A percentile compares a stretch with the other conserved stretches of the same genome.
These are phyloP conservation scores for Synanthedon andrenaeformis DNA, from an alignment of 2,888 invertebrate genomes.

Conservation along the genomic window DNA sequence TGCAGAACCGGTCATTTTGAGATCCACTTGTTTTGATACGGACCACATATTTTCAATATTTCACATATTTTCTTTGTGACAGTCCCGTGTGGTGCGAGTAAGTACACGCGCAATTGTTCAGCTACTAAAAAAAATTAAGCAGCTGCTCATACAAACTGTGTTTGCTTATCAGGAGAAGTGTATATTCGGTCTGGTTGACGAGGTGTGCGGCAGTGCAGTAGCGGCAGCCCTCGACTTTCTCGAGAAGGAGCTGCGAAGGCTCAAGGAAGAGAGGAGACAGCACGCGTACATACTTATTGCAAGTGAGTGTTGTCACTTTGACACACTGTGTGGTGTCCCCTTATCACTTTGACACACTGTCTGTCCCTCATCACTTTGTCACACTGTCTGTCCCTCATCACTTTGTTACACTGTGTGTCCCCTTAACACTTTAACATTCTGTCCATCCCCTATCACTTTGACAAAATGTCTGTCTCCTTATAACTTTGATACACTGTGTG, in stretches of 20 bases:
- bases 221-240: slow-evolving; percentile 78
- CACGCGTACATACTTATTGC: slow-evolving; percentile 84
- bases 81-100: too few species aligned
- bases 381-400: background rate
- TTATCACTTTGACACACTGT: background rate
- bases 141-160: too few species aligned
- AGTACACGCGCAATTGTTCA: too few species aligned
- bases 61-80: too few species aligned
- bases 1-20: too few species aligned
- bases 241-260: slow-evolving; percentile 80
- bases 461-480: background rate
- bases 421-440: too few species aligned
- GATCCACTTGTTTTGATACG: too few species aligned
- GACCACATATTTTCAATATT: too few species aligned
- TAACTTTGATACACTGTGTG: background rate
- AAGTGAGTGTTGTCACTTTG: slow-evolving; percentile 19
- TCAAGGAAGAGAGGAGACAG: slow-evolving; percentile 81
- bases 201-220: slow-evolving; percentile 79
- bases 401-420: too few species aligned
- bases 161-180: slow-evolving; percentile 50
- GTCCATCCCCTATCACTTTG: slow-evolving; percentile 65
- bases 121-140: too few species aligned
- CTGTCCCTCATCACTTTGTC: background rate
- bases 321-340: background rate
- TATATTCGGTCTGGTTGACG: slow-evolving; percentile 73